phyloP scores from a whole-genome alignment of 2,113 vertebrate genomes.

The Coryphaenoides rupestris region DNA sequence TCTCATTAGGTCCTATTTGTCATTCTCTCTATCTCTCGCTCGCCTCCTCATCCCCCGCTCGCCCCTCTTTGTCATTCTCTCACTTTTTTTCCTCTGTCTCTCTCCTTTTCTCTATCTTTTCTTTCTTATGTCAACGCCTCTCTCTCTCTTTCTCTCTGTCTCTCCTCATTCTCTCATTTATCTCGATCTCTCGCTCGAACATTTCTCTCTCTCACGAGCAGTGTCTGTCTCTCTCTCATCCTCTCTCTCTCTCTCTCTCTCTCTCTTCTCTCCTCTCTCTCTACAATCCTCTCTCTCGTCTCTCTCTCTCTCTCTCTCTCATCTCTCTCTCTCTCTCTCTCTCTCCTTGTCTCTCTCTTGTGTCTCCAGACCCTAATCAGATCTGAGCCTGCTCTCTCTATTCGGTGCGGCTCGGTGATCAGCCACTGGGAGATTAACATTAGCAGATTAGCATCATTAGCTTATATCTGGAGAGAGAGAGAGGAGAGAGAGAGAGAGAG shows the following conservation, averaged over 20 bases:
- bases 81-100: neutral
- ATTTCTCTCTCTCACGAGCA: too few relatives aligned
- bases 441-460: constrained; percentile 58
- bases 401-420: constrained; percentile 64
- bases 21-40: too few relatives aligned
- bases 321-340: too few relatives aligned
- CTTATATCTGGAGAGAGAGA: constrained; percentile 41
- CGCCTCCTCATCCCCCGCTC: neutral
- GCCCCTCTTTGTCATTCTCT: neutral
- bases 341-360: too few relatives aligned
- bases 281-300: neutral
- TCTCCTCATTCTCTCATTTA: too few relatives aligned
- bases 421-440: too few relatives aligned
- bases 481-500: neutral
- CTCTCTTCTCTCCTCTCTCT: constrained; percentile 12
- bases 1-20: too few relatives aligned
- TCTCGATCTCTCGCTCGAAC: too few relatives aligned
- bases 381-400: constrained; percentile 41
- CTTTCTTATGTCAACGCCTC: too few relatives aligned
- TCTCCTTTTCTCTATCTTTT: constrained; percentile 10
- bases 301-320: constrained; percentile 19
- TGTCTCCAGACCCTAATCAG: too few relatives aligned
- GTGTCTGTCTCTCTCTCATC: too few relatives aligned
- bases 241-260: constrained; percentile 2
- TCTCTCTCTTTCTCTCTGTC: too few relatives aligned